phyloP scores from a whole-genome alignment of 2,113 vertebrate species.

The Muntiacus muntjak region DNA sequence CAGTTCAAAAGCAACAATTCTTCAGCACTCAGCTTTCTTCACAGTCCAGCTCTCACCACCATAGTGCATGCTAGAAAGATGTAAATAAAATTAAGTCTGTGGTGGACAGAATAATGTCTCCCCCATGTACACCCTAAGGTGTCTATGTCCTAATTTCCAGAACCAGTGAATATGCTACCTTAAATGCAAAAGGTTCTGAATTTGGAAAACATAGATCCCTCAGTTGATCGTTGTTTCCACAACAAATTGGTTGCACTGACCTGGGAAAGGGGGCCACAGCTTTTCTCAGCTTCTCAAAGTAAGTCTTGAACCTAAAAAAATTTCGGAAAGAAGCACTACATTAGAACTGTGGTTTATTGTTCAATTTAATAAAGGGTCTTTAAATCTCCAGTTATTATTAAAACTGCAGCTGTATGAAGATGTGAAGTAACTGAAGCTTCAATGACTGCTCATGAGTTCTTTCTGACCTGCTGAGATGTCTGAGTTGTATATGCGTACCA shows the following conservation, averaged over 20 bases:
- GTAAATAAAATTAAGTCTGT: background rate
- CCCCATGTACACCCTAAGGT: no score
- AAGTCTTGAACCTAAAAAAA: background rate
- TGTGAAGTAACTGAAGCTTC: background rate
- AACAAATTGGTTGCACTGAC: background rate
- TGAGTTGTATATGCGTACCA: background rate
- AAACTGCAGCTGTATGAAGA: background rate
- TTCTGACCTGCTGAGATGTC: background rate
- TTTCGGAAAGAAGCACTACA: background rate
- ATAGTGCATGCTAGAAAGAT: background rate
- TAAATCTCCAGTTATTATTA: background rate
- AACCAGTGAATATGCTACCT: background rate
- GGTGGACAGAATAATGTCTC: background rate
- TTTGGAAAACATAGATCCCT: background rate
- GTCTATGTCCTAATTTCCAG: background rate
- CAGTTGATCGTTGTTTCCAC: no score
- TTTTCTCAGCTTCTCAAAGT: background rate
- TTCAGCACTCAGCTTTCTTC: no score
- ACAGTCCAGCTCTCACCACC: no score
- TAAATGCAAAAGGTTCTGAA: background rate
- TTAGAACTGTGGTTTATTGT: background rate
- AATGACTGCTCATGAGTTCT: background rate
- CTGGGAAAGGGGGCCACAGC: background rate
- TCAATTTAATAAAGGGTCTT: background rate
- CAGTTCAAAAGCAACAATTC: no score